Base-by-base conservation (phyloP, 2,113 vertebrate species). In the Myodes glareolus region DNA sequence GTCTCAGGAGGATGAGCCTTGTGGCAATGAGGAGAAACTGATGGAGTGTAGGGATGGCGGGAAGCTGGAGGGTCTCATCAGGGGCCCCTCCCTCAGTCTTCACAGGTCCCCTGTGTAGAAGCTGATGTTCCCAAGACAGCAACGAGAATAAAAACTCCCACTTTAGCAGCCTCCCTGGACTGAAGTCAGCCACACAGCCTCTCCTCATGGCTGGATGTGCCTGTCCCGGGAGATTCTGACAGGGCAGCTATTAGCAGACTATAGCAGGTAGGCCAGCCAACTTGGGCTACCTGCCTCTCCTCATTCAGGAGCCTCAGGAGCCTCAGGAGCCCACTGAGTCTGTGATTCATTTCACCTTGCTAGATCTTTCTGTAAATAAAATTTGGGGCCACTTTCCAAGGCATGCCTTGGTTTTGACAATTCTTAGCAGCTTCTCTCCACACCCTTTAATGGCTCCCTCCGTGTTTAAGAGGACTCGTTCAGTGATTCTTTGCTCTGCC, bases 401-500 rank as follows among this genome's bases (percentile, higher is more conserved):
- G 23, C 81, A 29, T 50, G 78, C 42, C 91, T 95, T 94, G 61
- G 72, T 65, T 92, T 89, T 61, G 86, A 68, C 52, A 70, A 78
- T 72, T 96, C 91, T 80, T 67, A 92, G 78, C 87, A 89, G 47
- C 52, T 55, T 6, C 58, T 63, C 77, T 47, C 73, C 52, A 94
- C 70, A 47, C 73, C 75, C 75, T 88, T 80, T 31, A 82, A 94
- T 47, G 75, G 76, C 61, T 85, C 67, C 67, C 42, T 92, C 84
- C 67, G 42, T 58, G 86, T 98, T 94, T 70, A 70, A 91, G 95
- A 95, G 82, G 21, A 84, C 39, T 58, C 94, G 88, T 98, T 81
- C 90, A 85, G 75, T 92, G 92, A 55, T 97, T 97, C 95, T 47
- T 45, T 27, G 72, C 72, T 67, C 84, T 94, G 98, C 97, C 97